phyloP scores from a whole-genome alignment of 2,888 invertebrate genomes.

The Bembecia ichneumoniformis region DNA sequence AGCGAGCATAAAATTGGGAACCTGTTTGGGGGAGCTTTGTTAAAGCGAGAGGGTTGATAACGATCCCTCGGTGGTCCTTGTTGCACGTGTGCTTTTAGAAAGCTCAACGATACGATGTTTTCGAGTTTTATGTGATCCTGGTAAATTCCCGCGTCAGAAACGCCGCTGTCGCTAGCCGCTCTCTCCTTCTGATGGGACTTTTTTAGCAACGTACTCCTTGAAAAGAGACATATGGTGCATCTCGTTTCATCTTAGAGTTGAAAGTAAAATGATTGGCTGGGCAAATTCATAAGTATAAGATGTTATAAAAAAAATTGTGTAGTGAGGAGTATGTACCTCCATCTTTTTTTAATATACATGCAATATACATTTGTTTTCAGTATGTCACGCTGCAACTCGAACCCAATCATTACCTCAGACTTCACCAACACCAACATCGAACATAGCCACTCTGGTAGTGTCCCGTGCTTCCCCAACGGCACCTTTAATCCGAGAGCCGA shows the following conservation, averaged over 20 bases:
- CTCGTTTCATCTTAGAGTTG: slow-evolving; percentile 14
- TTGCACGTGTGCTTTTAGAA: slow-evolving; percentile 46
- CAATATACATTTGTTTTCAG: not conserved
- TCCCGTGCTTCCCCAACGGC: slow-evolving; percentile 25
- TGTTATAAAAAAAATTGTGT: too few species aligned
- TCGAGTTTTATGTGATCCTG: slow-evolving; percentile 35
- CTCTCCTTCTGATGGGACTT: slow-evolving; percentile 54
- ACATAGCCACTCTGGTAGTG: slow-evolving; percentile 24
- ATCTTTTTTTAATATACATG: too few species aligned
- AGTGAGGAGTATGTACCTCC: too few species aligned
- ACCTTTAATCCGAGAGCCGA: slow-evolving; percentile 5
- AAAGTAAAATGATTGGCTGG: not conserved
- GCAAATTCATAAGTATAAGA: too few species aligned
- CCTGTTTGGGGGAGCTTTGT: slow-evolving; percentile 6
- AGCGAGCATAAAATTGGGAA: too few species aligned
- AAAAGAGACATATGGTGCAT: slow-evolving; percentile 23
- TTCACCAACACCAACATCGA: slow-evolving; percentile 9
- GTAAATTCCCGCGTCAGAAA: slow-evolving; percentile 64
- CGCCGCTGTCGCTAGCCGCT: slow-evolving; percentile 71
- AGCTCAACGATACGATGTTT: slow-evolving; percentile 38
- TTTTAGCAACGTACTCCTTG: slow-evolving; percentile 23
- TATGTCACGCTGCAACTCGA: slow-evolving; percentile 27
- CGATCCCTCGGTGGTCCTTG: slow-evolving; percentile 30
- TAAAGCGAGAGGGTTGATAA: slow-evolving; percentile 28
- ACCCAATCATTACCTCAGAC: slow-evolving; percentile 19